phyloP scores from a whole-genome alignment of 2,113 vertebrate genomes.

The Indicator maculatus region DNA sequence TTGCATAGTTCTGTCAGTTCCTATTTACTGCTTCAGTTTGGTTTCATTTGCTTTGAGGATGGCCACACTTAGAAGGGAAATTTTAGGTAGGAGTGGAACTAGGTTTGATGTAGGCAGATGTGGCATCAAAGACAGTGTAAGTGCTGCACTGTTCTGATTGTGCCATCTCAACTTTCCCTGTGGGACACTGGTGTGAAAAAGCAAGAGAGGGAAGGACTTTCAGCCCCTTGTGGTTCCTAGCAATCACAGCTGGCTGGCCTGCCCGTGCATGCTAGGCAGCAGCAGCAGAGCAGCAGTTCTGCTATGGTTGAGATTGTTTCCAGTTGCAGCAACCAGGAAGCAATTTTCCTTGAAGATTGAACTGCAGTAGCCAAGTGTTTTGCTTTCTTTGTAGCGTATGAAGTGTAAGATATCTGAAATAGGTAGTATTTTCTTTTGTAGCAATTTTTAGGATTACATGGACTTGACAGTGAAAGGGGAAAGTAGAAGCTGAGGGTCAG shows the following conservation, averaged over 20 bases:
- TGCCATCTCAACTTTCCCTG: background rate
- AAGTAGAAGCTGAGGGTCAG: background rate
- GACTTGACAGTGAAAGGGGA: background rate
- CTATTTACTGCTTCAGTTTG: background rate
- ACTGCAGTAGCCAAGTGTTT: background rate
- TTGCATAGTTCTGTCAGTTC: background rate
- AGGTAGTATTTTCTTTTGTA: background rate
- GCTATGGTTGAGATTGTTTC: background rate
- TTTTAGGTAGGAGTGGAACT: background rate
- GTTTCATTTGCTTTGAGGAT: background rate
- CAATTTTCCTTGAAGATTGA: background rate
- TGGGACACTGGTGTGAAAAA: background rate
- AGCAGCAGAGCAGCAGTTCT: background rate
- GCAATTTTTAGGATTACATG: background rate
- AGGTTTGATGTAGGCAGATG: background rate
- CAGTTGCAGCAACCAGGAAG: background rate
- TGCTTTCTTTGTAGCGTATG: background rate
- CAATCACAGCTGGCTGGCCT: background rate
- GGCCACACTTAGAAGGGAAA: background rate
- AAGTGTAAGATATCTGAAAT: background rate
- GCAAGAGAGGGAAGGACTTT: background rate
- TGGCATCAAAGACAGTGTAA: background rate
- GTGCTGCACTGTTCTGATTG: background rate
- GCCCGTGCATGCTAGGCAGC: background rate
- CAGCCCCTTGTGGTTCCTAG: background rate